phyloP scores from a whole-genome alignment of 2,888 invertebrate species.

The Tyria jacobaeae region DNA sequence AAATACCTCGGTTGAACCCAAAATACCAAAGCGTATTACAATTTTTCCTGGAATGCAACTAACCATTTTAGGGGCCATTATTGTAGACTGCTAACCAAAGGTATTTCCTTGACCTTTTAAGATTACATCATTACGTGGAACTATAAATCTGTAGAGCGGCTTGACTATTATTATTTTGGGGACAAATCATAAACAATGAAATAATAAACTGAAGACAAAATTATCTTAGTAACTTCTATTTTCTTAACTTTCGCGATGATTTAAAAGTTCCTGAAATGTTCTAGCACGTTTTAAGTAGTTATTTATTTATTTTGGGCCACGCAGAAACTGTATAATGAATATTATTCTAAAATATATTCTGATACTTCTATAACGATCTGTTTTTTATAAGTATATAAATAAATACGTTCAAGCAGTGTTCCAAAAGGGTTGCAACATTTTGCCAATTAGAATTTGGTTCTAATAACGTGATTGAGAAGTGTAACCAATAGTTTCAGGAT shows the following conservation, averaged over 20 bases:
- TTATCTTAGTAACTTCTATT: constrained; percentile 9
- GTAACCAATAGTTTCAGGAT: no score
- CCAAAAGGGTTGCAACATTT: no score
- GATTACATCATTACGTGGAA: constrained; percentile 21
- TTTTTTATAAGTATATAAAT: no score
- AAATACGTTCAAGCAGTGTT: no score
- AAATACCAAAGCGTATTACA: constrained; percentile 42
- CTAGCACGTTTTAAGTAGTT: constrained; percentile 1
- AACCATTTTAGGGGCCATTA: constrained; percentile 36
- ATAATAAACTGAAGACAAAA: no score
- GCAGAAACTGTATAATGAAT: background rate
- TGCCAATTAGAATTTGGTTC: no score
- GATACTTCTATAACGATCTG: no score
- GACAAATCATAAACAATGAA: no score
- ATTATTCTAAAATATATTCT: no score
- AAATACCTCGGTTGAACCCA: constrained; percentile 28
- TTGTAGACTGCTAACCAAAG: constrained; percentile 25
- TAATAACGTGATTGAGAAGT: no score
- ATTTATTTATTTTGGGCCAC: constrained; percentile 1
- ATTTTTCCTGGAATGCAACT: constrained; percentile 48
- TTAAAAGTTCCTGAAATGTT: constrained; percentile 16
- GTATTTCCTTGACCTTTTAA: constrained; percentile 34
- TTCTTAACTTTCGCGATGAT: constrained; percentile 11
- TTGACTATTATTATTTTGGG: constrained; percentile 4
- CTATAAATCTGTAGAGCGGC: constrained; percentile 13